Evolutionary conservation across 2,888 invertebrate genomes (phyloP), one percentile per base, ranked within the genome.

Genomic region (Tyria jacobaeae): DNA sequence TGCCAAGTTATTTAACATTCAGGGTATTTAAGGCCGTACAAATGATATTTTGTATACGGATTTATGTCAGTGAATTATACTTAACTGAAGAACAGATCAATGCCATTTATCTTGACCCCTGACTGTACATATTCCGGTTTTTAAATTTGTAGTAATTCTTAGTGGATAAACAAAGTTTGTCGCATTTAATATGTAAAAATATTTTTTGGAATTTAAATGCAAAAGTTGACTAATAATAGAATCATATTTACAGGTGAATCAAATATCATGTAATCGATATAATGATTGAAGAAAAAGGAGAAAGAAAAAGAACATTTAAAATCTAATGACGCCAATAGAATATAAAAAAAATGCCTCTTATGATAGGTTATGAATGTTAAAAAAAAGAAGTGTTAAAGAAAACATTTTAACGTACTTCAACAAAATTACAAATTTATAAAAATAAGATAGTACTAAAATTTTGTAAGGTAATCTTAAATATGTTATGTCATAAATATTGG

Each of bases 1-100:
- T 53, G 35, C 52, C 47, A 53, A 37, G 34, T 47, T 59, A 53
- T 35, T 59, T 53, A 47, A 21, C 21, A 27, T 41, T 51, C 39
- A 27, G 6, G n/a, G 27, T 54, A 14, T 41, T 41, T 41, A 54
- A 54, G 39, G 12, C 17, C 41, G 25, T 25, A 41, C 41, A 54
- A 54, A 54, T 39, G 39, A 17, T 27, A 54, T 54, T 27, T 54
- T 39, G 53, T 27, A 41, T 54, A 12, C 41, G 53, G 41, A 17
- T 54, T 39, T 39, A 17, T 14, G 27, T 54, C 41, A 54, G 17
- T 54, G 25, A 41, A 27, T 54, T 54, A 54, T 54, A 44, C 47
- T 55, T 47, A 21, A 21, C 47, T 10, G 27, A 55, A 9, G 31
- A 55, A 25, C 44, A 44, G 47, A 55, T 55, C 17, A 47, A 44